These are phyloP conservation scores for Gouania willdenowi DNA, from an alignment of 2,797 vertebrate genomes.

Conservation along the genomic window DNA sequence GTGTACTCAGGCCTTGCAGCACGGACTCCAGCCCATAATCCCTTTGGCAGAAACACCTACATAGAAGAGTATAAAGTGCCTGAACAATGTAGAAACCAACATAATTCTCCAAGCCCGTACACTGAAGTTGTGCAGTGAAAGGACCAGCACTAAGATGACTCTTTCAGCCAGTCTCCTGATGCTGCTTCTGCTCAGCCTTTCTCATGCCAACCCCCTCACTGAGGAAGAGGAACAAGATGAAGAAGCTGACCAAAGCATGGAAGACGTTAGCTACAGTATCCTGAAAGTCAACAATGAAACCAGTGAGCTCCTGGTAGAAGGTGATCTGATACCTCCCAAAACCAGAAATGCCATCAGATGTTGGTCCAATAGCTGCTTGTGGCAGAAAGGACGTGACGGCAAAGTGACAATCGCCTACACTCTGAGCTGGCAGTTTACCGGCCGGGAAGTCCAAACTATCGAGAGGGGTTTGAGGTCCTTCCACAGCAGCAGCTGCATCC, in stretches of 20 bases:
- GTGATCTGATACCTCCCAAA: constrained; percentile 28
- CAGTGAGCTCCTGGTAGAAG: constrained; percentile 26
- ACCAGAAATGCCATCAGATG: constrained; percentile 38
- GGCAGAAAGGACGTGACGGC: constrained; percentile 27
- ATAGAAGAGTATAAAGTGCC: constrained; percentile 42
- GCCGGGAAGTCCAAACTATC: constrained; percentile 14
- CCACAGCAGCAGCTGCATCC: constrained; percentile 25
- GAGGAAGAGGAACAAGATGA: constrained; percentile 6
- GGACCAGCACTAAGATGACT: constrained; percentile 40
- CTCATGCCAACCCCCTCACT: constrained; percentile 24
- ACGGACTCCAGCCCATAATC: constrained; percentile 30
- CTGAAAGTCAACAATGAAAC: constrained; percentile 37
- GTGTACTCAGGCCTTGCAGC: constrained; percentile 29
- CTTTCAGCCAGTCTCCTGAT: constrained; percentile 37
- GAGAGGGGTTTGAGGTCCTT: constrained; percentile 1
- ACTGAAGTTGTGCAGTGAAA: no score
- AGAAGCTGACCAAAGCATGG: background rate
- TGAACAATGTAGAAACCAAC: constrained; percentile 26
- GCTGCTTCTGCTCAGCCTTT: constrained; percentile 45
- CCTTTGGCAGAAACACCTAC: constrained; percentile 45
- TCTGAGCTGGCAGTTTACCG: constrained; percentile 9
- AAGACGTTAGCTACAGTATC: constrained; percentile 35
- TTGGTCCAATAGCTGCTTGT: constrained; percentile 19
- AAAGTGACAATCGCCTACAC: constrained; percentile 25
- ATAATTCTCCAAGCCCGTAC: constrained; percentile 29